Base-by-base conservation (phyloP, 2,888 invertebrate species). In the Helicoverpa assulta region DNA sequence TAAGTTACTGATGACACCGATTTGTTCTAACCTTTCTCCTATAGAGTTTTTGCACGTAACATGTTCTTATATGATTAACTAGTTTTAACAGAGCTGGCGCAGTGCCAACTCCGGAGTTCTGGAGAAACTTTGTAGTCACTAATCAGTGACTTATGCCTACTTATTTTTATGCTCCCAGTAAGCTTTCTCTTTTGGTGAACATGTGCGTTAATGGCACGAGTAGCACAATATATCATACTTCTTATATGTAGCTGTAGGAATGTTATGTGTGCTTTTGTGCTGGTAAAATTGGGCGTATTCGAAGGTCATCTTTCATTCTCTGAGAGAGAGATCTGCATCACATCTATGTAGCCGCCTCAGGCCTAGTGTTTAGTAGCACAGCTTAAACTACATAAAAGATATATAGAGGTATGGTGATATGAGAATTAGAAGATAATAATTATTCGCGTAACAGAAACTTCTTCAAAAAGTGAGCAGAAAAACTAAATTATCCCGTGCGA, bases 51-150 rank as follows among this genome's bases (percentile, higher is more conserved):
- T 83, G 82, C 83, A 83, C 80, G 79, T 81, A 71, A 82, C 80
- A 85, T 83, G 81, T 85, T 84, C 82, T 81, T 86, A 83, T 82
- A 78, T 85, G 88, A 87, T 84, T 88, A 83, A 85, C 80, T 86
- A 88, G 81, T 80, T 87, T 84, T 82, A 88, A 88, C 86, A 79
- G 83, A 70, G 78, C 84, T 93, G 92, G 91, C 90, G 47, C 51
- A 61, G 43, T 71, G 86, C 91, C 92, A 91, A 83, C 78, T 26
- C 70, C 58, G 64, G 78, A 77, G 81, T 79, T 81, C 76, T 64
- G 79, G 79, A 85, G 85, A 85, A 90, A 90, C 87, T 91, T 89
- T 88, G 87, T 82, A 88, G 86, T 86, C 88, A 89, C 90, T 91
- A 90, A 90, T 93, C 90, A 89, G 89, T 82, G 81, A 75, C 78